phyloP scores from a whole-genome alignment of 2,113 vertebrate species.

The Oncorhynchus keta region DNA sequence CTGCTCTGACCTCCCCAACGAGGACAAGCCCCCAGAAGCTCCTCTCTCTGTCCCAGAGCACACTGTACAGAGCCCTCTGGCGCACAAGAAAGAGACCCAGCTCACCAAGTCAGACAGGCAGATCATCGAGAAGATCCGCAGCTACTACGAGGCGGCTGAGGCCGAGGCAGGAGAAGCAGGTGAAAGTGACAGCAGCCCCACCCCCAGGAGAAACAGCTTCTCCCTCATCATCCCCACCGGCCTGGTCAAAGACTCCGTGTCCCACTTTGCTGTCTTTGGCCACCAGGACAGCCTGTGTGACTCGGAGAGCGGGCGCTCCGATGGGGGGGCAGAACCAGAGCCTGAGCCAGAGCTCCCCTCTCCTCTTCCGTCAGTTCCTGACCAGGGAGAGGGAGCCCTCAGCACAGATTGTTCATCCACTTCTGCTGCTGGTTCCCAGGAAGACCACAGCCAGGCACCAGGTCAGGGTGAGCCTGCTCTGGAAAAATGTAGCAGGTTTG shows the following conservation, averaged over 20 bases:
- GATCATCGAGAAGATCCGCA: conserved; percentile 81
- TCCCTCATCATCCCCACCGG: conserved; percentile 75
- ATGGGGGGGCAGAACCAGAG: neutral
- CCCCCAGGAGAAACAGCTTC: conserved; percentile 60
- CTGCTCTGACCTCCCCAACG: neutral
- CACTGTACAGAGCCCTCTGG: neutral
- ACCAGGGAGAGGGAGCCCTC: neutral
- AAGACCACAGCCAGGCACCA: neutral
- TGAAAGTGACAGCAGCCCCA: neutral
- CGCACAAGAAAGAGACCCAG: conserved; percentile 24
- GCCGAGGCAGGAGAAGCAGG: conserved; percentile 44
- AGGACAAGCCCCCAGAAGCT: neutral
- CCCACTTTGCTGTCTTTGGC: conserved; percentile 58
- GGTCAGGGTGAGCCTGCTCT: neutral
- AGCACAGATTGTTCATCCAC: neutral
- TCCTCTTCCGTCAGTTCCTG: neutral
- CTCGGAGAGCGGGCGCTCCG: conserved; percentile 26
- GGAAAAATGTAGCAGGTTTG: neutral
- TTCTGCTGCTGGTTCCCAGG: neutral
- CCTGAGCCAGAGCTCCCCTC: neutral
- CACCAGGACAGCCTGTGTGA: conserved; percentile 47
- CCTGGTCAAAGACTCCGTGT: conserved; percentile 73
- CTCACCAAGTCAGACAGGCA: conserved; percentile 64
- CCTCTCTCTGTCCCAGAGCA: neutral
- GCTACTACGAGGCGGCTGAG: conserved; percentile 78